Percentiles rank a stretch among this genome's conserved stretches.
Conservation (phyloP, 2,888 invertebrate genomes). For the Ennomos fuscantarius region DNA sequence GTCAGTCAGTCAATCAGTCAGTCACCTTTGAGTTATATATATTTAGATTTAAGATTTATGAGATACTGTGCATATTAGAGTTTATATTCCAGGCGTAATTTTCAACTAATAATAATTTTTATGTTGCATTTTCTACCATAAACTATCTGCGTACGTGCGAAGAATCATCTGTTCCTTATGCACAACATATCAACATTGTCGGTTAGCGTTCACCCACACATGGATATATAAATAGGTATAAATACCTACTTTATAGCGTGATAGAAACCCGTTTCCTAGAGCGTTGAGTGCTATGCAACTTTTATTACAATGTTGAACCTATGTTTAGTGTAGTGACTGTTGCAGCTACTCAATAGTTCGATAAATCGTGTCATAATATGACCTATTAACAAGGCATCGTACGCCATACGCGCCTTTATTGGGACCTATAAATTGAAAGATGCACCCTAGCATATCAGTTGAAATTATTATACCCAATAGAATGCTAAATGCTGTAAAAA, state of each 20-base stretch:
- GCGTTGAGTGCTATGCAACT: conserved; percentile 14
- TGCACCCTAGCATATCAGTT: too few species aligned
- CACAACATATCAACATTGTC: conserved; percentile 4
- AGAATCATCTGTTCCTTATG: conserved; percentile 24
- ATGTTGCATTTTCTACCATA: conserved; percentile 11
- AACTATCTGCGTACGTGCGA: not conserved
- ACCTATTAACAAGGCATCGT: not conserved
- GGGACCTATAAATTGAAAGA: too few species aligned
- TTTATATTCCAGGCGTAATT: not conserved
- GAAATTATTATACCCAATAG: too few species aligned
- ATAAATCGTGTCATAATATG: conserved; percentile 5
- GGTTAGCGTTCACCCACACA: conserved; percentile 10
- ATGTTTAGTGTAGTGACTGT: not conserved
- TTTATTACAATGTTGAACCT: conserved; percentile 8
- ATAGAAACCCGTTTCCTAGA: conserved; percentile 23
- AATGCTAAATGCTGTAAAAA: too few species aligned
- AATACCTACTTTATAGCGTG: conserved; percentile 11
- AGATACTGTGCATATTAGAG: too few species aligned
- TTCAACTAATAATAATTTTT: too few species aligned
- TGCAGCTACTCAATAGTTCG: not conserved
- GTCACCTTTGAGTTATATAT: too few species aligned
- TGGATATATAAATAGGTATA: not conserved
- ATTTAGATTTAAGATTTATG: too few species aligned
- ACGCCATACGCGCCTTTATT: too few species aligned
- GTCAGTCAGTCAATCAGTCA: too few species aligned